These are phyloP conservation scores for Ceriagrion tenellum DNA, from an alignment of 2,888 invertebrate genomes.

Conservation along the genomic window DNA sequence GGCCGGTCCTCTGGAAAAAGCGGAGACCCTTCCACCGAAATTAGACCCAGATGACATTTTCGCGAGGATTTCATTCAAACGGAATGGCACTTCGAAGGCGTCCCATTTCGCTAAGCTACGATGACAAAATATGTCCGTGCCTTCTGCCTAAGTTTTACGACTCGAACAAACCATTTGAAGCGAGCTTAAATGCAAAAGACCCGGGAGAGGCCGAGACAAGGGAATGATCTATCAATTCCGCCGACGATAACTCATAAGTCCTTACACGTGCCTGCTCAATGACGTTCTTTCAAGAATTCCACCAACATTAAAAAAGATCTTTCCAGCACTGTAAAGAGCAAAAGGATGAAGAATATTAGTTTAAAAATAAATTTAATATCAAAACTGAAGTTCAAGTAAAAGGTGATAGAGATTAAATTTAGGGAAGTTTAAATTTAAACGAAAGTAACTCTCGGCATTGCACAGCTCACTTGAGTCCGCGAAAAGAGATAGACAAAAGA, in stretches of 20 bases:
- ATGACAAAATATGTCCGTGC: not conserved
- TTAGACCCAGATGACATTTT: constrained; percentile 47
- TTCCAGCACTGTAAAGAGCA: no score
- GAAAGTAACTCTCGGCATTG: no score
- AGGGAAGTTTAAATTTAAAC: no score
- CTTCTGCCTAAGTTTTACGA: not conserved
- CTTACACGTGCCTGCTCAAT: not conserved
- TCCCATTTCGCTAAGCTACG: not conserved
- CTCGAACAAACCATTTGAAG: not conserved
- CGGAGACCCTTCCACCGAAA: not conserved
- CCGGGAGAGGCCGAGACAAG: not conserved
- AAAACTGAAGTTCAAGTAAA: no score
- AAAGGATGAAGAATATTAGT: no score
- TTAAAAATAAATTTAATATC: no score
- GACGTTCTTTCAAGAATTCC: no score
- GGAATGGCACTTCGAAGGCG: not conserved
- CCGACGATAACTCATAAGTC: not conserved
- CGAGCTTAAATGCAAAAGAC: not conserved
- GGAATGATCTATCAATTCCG: not conserved
- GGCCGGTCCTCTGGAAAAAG: no score
- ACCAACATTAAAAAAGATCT: no score
- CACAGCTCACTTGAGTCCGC: no score
- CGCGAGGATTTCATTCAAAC: not conserved
- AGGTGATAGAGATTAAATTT: no score
- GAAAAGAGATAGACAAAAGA: no score